Evolutionary conservation across 1,140 invertebrate genomes (phyloP), one percentile per base, ranked within the genome.

Genomic region (Caenorhabditis latens): DNA sequence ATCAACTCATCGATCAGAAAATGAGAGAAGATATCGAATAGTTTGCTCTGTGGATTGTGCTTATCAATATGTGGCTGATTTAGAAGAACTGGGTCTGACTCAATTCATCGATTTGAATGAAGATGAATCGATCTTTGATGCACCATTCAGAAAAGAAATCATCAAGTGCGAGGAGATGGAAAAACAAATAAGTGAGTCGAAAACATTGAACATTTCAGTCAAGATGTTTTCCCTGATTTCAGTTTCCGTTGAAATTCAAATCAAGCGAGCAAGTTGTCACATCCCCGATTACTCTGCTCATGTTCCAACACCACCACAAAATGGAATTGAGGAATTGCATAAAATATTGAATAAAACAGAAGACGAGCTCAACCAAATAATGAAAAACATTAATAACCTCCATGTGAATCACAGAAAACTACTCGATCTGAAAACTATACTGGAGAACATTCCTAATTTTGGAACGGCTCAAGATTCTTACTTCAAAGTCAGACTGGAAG

Each of bases 1-100:
- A 11, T 92, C 92, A 32, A 94, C 97, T 93, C 96, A 96, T 93
- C 95, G 96, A 61, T 96, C 95, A 93, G 96, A 97, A 93, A 95
- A 96, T 93, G 97, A 97, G 96, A 95, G 94, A 75, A 93, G 96
- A 86, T 96, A 96, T 94, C 96, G 96, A 93, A 94, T 97, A 92
- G 96, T 96, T 93, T 95, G 96, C 90, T 96, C 96, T 93, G 95
- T 96, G 75, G 96, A 97, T 93, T 95, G 96, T 53, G 96, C 96
- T 32, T 97, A 97, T 93, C 95, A 95, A 85, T 96, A 95, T 86
- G 95, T 97, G n/a, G 96, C 96, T 2, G 95, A 96, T 93, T 94
- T 97, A 84, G 96, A 96, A 32, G 96, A 97, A 94, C 94, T 95
- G 50, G 96, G 96, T 88, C 94, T 96, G 88, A 96, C 96, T 86